Percentiles rank a stretch among this genome's conserved stretches.
These are phyloP conservation scores for Sarcophaga peregrina DNA, from an alignment of 1,140 invertebrate species.

Conservation along the genomic window DNA sequence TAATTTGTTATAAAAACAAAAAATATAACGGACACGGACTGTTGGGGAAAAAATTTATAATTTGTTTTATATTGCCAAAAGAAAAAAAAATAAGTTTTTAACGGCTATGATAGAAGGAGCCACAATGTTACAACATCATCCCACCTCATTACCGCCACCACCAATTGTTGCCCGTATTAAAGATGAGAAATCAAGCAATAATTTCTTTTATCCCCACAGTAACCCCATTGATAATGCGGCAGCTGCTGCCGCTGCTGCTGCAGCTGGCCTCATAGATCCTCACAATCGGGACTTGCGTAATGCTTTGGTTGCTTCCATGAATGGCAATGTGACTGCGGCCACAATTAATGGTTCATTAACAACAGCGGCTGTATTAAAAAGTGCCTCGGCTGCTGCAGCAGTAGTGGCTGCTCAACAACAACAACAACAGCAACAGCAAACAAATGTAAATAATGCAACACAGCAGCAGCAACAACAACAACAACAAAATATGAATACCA, in stretches of 20 bases:
- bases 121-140: constrained; percentile 60
- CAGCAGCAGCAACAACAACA: constrained; percentile 45
- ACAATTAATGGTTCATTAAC: constrained; percentile 62
- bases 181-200: constrained; percentile 34
- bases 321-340: constrained; percentile 62
- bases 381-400: constrained; percentile 49
- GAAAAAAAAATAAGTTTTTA: no score
- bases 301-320: constrained; percentile 70
- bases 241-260: constrained; percentile 56
- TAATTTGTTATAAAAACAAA: no score
- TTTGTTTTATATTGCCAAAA: no score
- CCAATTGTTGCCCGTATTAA: constrained; percentile 44
- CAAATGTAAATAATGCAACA: constrained; percentile 30
- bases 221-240: constrained; percentile 70
- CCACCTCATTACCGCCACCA: constrained; percentile 46
- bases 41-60: no score
- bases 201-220: constrained; percentile 66
- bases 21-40: no score
- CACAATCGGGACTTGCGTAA: constrained; percentile 74
- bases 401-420: constrained; percentile 47
- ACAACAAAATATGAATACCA: constrained; percentile 44
- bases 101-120: constrained; percentile 60
- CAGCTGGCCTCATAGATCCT: constrained; percentile 70
- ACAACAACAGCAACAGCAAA: constrained; percentile 52
- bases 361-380: constrained; percentile 57